A percentile compares a stretch with the other conserved stretches of the same genome.
Evolutionary conservation across 2,797 vertebrate species (phyloP).

Genomic region (Loris lydekkerianus): DNA sequence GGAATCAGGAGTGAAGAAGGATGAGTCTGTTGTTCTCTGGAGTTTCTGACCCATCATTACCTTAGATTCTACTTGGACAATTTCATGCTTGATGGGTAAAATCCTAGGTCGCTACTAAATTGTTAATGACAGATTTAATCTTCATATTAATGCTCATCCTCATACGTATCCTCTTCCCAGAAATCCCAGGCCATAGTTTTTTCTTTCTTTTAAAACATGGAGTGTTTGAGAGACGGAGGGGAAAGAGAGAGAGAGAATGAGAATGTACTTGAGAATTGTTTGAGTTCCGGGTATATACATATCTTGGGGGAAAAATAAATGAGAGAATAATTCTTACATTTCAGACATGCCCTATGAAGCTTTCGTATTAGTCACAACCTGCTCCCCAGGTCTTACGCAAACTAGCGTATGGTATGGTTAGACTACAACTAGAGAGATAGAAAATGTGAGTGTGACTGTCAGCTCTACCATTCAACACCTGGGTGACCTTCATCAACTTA

Average conservation of each 20-base stretch:
- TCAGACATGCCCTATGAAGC: not conserved
- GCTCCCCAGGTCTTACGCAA: not conserved
- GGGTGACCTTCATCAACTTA: not conserved
- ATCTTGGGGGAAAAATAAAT: not conserved
- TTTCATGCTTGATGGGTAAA: not conserved
- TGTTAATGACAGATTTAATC: not conserved
- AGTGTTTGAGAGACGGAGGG: no score
- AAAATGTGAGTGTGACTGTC: not conserved
- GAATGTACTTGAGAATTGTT: not conserved
- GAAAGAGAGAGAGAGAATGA: no score
- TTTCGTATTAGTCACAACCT: not conserved
- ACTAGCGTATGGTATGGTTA: not conserved
- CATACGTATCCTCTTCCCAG: not conserved
- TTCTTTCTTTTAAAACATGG: not conserved
- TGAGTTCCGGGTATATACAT: not conserved
- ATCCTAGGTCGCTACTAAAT: not conserved
- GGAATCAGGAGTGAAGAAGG: not conserved
- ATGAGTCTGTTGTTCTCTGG: not conserved
- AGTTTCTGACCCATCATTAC: not conserved
- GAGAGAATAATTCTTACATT: not conserved
- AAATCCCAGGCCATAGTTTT: not conserved
- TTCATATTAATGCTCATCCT: not conserved
- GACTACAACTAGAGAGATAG: not conserved
- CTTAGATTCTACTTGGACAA: slow-evolving; percentile 8
- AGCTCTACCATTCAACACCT: not conserved